Percentiles rank a stretch among this genome's conserved stretches.
Conservation (phyloP, 2,888 invertebrate species). For the Trissonchulus sp. region DNA sequence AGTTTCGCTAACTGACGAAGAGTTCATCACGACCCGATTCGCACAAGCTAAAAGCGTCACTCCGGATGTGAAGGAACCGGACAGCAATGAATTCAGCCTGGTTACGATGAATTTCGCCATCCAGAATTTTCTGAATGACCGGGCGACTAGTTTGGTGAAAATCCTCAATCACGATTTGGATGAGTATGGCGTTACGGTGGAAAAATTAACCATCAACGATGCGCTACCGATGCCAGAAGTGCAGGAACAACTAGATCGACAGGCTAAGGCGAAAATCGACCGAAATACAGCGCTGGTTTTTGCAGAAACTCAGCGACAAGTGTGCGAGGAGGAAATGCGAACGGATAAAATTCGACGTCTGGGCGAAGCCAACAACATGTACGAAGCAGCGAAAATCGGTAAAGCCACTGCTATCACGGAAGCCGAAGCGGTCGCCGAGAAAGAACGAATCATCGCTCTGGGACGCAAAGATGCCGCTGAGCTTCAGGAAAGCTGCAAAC, state of each 20-base stretch:
- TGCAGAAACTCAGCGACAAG: constrained; percentile 22
- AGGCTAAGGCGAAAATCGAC: constrained; percentile 25
- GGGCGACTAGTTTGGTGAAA: neutral
- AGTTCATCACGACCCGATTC: neutral
- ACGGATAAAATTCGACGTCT: constrained; percentile 7
- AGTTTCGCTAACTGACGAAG: constrained; percentile 22
- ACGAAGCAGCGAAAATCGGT: constrained; percentile 13
- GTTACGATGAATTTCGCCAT: constrained; percentile 28
- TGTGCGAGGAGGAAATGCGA: constrained; percentile 19
- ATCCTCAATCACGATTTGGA: constrained; percentile 8
- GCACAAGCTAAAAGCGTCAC: no score
- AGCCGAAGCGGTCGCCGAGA: constrained; percentile 10
- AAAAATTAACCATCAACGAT: constrained; percentile 24
- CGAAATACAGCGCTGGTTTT: constrained; percentile 24
- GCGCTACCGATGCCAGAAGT: constrained; percentile 27
- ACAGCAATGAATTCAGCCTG: no score
- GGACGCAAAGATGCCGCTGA: constrained; percentile 11
- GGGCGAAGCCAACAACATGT: constrained; percentile 12
- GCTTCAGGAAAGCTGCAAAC: neutral
- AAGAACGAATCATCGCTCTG: constrained; percentile 14
- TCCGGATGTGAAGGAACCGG: no score
- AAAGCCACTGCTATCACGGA: neutral
- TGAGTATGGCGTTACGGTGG: constrained; percentile 22
- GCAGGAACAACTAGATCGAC: constrained; percentile 20
- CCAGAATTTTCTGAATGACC: constrained; percentile 23